These are phyloP conservation scores for Ceratosolen fusciceps DNA, from an alignment of 1,140 invertebrate genomes.

Conservation along the genomic window DNA sequence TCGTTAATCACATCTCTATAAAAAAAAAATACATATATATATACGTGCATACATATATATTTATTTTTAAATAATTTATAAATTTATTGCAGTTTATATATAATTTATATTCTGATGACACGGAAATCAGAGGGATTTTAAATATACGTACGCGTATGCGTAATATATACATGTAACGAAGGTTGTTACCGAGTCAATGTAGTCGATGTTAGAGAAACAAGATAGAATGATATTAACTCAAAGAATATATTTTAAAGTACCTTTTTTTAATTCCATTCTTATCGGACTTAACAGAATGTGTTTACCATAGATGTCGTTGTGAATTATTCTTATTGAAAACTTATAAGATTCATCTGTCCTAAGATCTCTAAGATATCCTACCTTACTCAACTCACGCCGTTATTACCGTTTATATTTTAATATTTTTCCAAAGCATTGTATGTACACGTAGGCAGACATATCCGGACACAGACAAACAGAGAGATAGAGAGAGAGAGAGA, in stretches of 20 bases:
- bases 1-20: conserved; percentile 18
- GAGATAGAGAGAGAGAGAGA: too few species aligned
- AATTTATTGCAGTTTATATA: conserved; percentile 41
- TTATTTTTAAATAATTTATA: conserved; percentile 27
- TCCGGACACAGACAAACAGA: too few species aligned
- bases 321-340: conserved; percentile 7
- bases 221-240: conserved; percentile 12
- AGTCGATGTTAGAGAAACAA: conserved; percentile 39
- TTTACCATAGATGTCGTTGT: conserved; percentile 15
- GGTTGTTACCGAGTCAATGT: conserved; percentile 37
- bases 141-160: too few species aligned
- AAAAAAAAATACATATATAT: conserved; percentile 9
- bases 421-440: conserved; percentile 1
- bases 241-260: conserved; percentile 36
- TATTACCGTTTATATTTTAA: conserved; percentile 18
- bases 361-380: background rate
- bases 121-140: conserved; percentile 32
- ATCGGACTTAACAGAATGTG: conserved; percentile 21
- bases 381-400: background rate
- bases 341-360: background rate
- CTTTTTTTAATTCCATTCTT: conserved; percentile 24
- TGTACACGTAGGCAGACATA: too few species aligned
- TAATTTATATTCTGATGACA: conserved; percentile 41
- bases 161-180: conserved; percentile 28
- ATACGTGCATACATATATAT: conserved; percentile 23